A percentile compares a stretch with the other conserved stretches of the same genome.
These are phyloP conservation scores for Sebastes glaucus DNA, from an alignment of 2,797 vertebrate genomes.

Conservation along the genomic window DNA sequence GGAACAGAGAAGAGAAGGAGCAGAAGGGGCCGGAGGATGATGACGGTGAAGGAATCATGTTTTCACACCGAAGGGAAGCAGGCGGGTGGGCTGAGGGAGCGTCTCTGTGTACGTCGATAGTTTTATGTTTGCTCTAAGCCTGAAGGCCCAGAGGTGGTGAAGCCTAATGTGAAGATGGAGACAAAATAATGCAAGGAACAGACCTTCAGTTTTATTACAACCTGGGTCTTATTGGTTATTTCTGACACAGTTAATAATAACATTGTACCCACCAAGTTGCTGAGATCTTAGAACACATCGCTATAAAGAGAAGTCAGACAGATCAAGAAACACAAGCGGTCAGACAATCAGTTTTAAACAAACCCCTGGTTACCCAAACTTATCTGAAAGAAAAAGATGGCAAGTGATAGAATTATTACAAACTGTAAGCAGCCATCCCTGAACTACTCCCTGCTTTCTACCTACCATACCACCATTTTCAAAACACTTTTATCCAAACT, in stretches of 20 bases:
- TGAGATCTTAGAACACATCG: background rate
- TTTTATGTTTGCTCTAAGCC: slow-evolving; percentile 49
- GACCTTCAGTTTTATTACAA: background rate
- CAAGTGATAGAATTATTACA: background rate
- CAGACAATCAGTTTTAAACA: background rate
- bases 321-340: background rate
- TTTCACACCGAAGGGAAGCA: slow-evolving; percentile 74
- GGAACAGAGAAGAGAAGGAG: slow-evolving; percentile 67
- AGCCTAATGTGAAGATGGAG: slow-evolving; percentile 80
- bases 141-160: slow-evolving; percentile 67
- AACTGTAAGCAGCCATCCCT: background rate
- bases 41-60: slow-evolving; percentile 82
- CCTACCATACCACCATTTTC: background rate
- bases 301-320: background rate
- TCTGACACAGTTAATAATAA: background rate
- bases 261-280: background rate
- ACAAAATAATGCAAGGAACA: slow-evolving; percentile 50
- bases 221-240: background rate
- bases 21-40: slow-evolving; percentile 79
- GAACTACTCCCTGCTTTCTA: background rate
- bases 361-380: background rate
- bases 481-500: background rate
- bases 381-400: background rate
- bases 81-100: slow-evolving; percentile 45
- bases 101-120: slow-evolving; percentile 58